Percentiles rank a stretch among this genome's conserved stretches.
Conservation (phyloP, 2,888 invertebrate genomes). For the Cheilosia vulpina region DNA sequence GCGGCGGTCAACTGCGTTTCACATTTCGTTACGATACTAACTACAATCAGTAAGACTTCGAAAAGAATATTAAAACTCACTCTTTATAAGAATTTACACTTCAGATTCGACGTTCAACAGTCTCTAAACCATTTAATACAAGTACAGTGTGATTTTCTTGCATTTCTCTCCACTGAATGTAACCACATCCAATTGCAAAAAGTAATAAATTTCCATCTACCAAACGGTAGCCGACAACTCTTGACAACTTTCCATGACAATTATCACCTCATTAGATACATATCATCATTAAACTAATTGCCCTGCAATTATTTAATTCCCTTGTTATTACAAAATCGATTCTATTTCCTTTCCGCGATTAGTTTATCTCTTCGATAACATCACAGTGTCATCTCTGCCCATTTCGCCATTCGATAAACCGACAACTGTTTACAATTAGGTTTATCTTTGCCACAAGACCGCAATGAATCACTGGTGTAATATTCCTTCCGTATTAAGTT, state of each 20-base stretch:
- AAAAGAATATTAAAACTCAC: too few relatives aligned
- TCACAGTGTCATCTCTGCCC: neutral
- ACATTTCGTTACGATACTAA: too few relatives aligned
- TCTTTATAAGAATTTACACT: too few relatives aligned
- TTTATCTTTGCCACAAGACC: neutral
- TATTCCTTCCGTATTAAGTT: conserved; percentile 31
- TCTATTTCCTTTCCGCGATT: neutral
- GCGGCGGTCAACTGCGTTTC: too few relatives aligned
- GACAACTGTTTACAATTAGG: neutral
- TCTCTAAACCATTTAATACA: too few relatives aligned
- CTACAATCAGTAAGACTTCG: too few relatives aligned
- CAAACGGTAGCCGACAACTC: neutral
- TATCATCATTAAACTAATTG: conserved; percentile 33
- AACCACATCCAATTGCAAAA: too few relatives aligned
- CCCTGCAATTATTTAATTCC: conserved; percentile 18
- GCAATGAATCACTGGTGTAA: conserved; percentile 38
- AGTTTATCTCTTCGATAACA: neutral
- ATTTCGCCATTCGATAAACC: neutral
- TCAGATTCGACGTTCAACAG: too few relatives aligned
- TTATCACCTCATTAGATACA: conserved; percentile 1
- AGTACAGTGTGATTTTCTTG: too few relatives aligned
- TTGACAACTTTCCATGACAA: neutral
- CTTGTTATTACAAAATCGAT: neutral
- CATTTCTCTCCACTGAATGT: too few relatives aligned
- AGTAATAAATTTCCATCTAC: neutral